Evolutionary conservation across 2,888 invertebrate genomes (phyloP), one percentile per base, ranked within the genome.

Genomic region (Caenorhabditis sp.): DNA sequence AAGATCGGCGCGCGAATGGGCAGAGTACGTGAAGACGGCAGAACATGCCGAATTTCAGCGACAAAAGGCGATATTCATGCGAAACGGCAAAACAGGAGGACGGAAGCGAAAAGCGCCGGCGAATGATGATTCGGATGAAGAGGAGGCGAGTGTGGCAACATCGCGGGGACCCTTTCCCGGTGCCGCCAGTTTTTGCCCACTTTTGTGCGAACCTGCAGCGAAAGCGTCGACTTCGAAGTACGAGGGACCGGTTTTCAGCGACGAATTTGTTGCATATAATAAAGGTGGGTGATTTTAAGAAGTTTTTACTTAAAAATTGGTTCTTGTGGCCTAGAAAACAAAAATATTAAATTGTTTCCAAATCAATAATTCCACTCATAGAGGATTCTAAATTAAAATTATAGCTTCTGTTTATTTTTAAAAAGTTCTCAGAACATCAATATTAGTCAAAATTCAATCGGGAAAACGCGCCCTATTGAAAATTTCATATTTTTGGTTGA

Each of bases 251-350:
- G 68, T 73, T 12, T 73, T 73, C 59, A 61, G 63, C 1, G 59
- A 68, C 0, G 62, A 73, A 56, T 73, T 73, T 21, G 43, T 73
- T 59, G 50, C n/a, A 5, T 73, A 65, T 54, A 73, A 73, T 36
- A 73, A 73, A 63, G 49, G 59, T 59, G 8, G n/a, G n/a, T n/a
- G n/a, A n/a, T n/a, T n/a, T n/a, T n/a, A n/a, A 31, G 10, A 31
- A 10, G 31, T 10, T 31, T 31, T 31, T 31, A 31, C 10, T 31
- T 31, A 31, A 31, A 31, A 31, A 31, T n/a, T n/a, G n/a, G n/a
- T n/a, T n/a, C n/a, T n/a, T n/a, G n/a, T n/a, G n/a, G n/a, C n/a
- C n/a, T n/a, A n/a, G n/a, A n/a, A n/a, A n/a, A n/a, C n/a, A n/a
- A n/a, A n/a, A n/a, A n/a, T n/a, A n/a, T n/a, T n/a, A n/a, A n/a